phyloP scores from a whole-genome alignment of 2,113 vertebrate species.

The Coptodon bakossiorum region DNA sequence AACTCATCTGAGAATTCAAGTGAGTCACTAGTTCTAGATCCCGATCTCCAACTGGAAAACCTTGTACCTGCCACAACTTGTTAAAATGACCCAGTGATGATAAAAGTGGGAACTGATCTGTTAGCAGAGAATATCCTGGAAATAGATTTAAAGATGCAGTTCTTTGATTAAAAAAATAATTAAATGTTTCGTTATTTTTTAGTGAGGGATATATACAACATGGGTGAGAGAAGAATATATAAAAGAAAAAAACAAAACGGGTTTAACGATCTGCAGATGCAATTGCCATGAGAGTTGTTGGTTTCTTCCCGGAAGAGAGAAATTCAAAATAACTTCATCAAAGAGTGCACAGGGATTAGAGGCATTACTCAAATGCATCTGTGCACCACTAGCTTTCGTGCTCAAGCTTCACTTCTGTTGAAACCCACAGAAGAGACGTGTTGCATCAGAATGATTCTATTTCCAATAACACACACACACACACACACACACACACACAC shows the following conservation, averaged over 20 bases:
- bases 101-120: neutral
- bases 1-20: slow-evolving; percentile 24
- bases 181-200: neutral
- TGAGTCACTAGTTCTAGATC: slow-evolving; percentile 25
- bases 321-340: slow-evolving; percentile 18
- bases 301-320: neutral
- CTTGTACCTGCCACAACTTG: slow-evolving; percentile 14
- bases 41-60: neutral
- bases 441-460: neutral
- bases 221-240: neutral
- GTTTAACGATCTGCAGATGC: neutral
- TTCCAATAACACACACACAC: neutral
- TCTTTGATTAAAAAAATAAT: neutral
- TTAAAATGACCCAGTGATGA: slow-evolving; percentile 9
- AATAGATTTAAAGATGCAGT: neutral
- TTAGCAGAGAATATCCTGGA: neutral
- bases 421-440: neutral
- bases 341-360: slow-evolving; percentile 25
- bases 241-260: neutral
- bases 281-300: neutral
- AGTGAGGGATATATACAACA: neutral
- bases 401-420: neutral
- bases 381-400: neutral
- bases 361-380: slow-evolving; percentile 26
- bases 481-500: no score